phyloP scores from a whole-genome alignment of 1,140 invertebrate species.

The Trichogramma pretiosum region DNA sequence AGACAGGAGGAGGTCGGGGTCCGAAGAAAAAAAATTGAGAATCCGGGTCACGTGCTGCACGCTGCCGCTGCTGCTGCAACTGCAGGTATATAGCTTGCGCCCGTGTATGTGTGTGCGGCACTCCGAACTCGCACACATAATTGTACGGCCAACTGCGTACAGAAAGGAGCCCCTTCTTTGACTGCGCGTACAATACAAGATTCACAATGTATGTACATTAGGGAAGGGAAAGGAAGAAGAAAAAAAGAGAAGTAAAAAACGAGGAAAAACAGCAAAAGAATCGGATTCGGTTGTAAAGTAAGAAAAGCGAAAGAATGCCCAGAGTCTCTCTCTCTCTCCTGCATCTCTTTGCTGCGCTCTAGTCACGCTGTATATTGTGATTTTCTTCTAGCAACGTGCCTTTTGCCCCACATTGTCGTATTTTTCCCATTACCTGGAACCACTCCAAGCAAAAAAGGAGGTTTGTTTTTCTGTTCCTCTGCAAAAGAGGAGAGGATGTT shows the following conservation, averaged over 20 bases:
- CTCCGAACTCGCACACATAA: conserved; percentile 21
- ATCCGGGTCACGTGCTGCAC: conserved; percentile 12
- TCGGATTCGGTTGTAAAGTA: no score
- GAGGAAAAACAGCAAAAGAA: no score
- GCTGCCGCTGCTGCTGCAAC: no score
- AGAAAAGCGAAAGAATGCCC: neutral
- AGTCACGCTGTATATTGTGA: no score
- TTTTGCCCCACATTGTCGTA: neutral
- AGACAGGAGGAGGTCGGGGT: no score
- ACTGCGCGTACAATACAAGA: conserved; percentile 23
- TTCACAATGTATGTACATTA: conserved; percentile 3
- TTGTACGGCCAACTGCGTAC: conserved; percentile 24
- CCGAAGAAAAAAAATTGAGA: conserved; percentile 4
- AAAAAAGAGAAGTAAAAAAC: no score
- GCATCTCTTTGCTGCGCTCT: no score
- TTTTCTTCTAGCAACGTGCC: neutral
- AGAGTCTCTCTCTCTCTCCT: neutral
- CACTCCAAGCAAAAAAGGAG: conserved; percentile 3
- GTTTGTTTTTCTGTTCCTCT: neutral
- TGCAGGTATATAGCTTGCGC: no score
- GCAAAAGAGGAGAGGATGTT: neutral
- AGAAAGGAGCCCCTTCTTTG: conserved; percentile 21
- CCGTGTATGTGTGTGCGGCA: no score
- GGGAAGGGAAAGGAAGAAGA: no score
- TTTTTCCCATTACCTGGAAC: conserved; percentile 6